phyloP scores from a whole-genome alignment of 2,113 vertebrate species.

The Alectura lathami region DNA sequence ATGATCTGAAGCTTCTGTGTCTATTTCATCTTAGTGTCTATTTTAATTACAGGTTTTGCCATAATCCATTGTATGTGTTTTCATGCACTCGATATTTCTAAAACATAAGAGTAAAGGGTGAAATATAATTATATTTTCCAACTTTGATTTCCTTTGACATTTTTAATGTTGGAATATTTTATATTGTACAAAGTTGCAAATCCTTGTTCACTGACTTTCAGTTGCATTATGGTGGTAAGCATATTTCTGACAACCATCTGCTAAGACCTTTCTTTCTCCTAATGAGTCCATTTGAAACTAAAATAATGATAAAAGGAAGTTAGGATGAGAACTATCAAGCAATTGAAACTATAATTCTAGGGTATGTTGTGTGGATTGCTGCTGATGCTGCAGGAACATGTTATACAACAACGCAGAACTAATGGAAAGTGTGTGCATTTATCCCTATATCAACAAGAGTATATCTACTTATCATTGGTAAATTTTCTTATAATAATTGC shows the following conservation, averaged over 20 bases:
- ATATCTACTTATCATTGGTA: background rate
- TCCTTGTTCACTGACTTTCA: slow-evolving; percentile 1
- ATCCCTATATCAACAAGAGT: background rate
- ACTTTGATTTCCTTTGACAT: slow-evolving; percentile 26
- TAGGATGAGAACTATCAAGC: background rate
- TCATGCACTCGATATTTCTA: slow-evolving; percentile 44
- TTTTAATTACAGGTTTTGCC: slow-evolving; percentile 26
- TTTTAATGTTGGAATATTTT: slow-evolving; percentile 52
- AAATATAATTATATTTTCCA: slow-evolving; percentile 33
- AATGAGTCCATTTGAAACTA: slow-evolving; percentile 61
- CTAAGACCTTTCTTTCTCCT: slow-evolving; percentile 53
- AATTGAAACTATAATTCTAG: slow-evolving; percentile 10
- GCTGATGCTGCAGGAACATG: background rate
- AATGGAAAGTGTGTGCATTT: background rate
- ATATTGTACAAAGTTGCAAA: slow-evolving; percentile 13
- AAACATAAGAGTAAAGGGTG: slow-evolving; percentile 38
- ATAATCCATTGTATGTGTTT: background rate
- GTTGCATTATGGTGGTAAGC: slow-evolving; percentile 56
- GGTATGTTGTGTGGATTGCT: background rate
- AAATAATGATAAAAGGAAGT: slow-evolving; percentile 66
- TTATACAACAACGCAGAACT: background rate
- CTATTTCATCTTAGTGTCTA: background rate
- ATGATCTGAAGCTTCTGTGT: background rate
- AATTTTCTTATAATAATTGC: background rate
- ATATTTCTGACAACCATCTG: slow-evolving; percentile 71